Percentiles rank a stretch among this genome's conserved stretches.
Conservation (phyloP, 2,888 invertebrate species). For the Carterocephalus palaemon region DNA sequence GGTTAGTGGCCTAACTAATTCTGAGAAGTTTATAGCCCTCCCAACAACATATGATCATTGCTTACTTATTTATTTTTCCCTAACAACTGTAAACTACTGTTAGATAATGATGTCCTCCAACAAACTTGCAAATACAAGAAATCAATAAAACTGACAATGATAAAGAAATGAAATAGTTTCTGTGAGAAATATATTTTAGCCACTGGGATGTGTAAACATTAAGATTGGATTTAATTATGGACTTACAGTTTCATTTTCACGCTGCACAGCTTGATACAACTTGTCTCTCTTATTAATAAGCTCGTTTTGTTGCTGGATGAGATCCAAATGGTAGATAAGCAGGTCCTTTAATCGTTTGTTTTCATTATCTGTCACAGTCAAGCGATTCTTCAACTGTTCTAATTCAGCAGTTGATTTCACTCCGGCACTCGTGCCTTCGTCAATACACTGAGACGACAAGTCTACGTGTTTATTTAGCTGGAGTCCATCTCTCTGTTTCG, state of each 20-base stretch:
- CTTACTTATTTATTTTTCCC: no score
- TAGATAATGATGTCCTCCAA: constrained; percentile 1
- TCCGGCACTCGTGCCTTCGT: constrained; percentile 46
- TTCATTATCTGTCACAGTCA: constrained; percentile 69
- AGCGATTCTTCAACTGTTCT: constrained; percentile 48
- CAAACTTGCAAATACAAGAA: neutral
- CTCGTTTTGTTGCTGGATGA: constrained; percentile 94
- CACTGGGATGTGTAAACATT: no score
- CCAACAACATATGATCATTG: no score
- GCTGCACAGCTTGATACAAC: constrained; percentile 82
- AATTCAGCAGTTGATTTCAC: constrained; percentile 40
- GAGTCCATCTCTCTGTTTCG: constrained; percentile 50
- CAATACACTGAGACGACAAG: constrained; percentile 53
- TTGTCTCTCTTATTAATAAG: constrained; percentile 89
- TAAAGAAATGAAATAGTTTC: no score
- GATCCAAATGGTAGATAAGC: constrained; percentile 88
- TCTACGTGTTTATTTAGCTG: constrained; percentile 64
- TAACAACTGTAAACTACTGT: no score
- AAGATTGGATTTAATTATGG: no score
- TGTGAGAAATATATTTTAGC: no score
- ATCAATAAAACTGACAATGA: neutral
- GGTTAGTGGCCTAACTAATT: no score
- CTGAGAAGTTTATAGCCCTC: no score
- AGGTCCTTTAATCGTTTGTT: constrained; percentile 87
- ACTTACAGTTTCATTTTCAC: constrained; percentile 89